Evolutionary conservation across 2,888 invertebrate genomes (phyloP).

Genomic region (Muschampia plurimacula): DNA sequence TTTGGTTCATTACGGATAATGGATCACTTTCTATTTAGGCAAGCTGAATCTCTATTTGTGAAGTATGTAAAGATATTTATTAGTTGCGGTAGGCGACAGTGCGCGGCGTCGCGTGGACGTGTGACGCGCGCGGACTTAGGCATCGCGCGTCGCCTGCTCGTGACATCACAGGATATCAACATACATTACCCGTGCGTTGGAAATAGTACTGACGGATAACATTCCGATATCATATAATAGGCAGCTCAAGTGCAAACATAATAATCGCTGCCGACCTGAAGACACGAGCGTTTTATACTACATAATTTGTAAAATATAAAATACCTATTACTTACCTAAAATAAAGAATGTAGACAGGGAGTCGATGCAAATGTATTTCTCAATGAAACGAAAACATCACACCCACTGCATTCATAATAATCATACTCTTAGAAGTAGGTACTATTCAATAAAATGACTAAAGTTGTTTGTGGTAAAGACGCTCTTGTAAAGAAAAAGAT

Average conservation of each 20-base stretch:
- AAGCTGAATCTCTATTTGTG: background rate
- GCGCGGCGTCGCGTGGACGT: slow-evolving; percentile 52
- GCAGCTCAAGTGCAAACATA: slow-evolving; percentile 15
- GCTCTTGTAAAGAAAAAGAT: too few species aligned
- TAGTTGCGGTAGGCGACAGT: slow-evolving; percentile 45
- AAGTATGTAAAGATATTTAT: background rate
- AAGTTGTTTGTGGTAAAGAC: background rate
- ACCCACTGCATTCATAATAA: slow-evolving; percentile 20
- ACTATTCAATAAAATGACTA: slow-evolving; percentile 30
- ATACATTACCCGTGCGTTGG: slow-evolving; percentile 60
- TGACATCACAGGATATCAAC: slow-evolving; percentile 69
- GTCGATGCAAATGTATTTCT: slow-evolving; percentile 30
- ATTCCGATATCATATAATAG: slow-evolving; percentile 62
- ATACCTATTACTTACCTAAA: background rate
- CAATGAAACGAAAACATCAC: slow-evolving; percentile 35
- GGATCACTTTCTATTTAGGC: background rate
- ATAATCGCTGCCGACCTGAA: slow-evolving; percentile 10
- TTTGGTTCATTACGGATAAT: too few species aligned
- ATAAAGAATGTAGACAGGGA: background rate
- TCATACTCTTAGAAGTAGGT: background rate
- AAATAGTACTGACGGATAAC: slow-evolving; percentile 79
- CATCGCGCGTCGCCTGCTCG: slow-evolving; percentile 40
- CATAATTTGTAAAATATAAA: background rate
- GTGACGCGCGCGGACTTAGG: slow-evolving; percentile 31
- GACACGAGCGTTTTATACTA: background rate